Evolutionary conservation across 2,113 vertebrate species (phyloP).

Genomic region (Boulengeromyrus knoepffleri): DNA sequence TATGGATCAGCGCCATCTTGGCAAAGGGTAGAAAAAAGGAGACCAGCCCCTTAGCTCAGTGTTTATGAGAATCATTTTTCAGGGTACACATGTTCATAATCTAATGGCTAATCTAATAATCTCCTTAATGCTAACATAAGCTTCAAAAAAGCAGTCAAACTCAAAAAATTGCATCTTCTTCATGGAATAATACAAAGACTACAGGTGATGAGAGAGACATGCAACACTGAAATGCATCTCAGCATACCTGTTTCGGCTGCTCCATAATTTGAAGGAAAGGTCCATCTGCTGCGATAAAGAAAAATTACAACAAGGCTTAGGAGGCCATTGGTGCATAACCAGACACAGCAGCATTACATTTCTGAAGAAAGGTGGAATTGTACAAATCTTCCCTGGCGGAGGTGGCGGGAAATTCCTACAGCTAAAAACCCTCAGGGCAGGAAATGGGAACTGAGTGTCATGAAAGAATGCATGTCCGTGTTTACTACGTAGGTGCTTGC

Average conservation of each 20-base stretch:
- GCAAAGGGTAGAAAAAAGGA: neutral
- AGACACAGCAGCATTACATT: too few species aligned
- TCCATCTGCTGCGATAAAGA: slow-evolving; percentile 63
- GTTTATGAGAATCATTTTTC: neutral
- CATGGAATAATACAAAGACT: neutral
- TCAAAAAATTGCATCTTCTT: neutral
- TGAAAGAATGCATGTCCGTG: neutral
- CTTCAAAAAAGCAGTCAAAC: neutral
- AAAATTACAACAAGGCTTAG: neutral
- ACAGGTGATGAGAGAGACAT: neutral
- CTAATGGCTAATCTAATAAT: neutral
- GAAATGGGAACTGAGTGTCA: neutral
- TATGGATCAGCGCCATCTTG: neutral
- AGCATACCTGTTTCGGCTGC: slow-evolving; percentile 80
- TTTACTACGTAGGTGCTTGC: neutral
- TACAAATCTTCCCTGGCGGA: neutral
- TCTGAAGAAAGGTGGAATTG: neutral
- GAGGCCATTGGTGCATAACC: neutral
- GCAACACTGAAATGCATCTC: neutral
- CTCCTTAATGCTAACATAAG: neutral
- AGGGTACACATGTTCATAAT: neutral
- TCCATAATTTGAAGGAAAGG: slow-evolving; percentile 76
- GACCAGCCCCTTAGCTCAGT: neutral
- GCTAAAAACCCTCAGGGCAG: neutral
- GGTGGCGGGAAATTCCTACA: neutral